These are phyloP conservation scores for Microtus ochrogaster DNA, from an alignment of 2,113 vertebrate genomes.

Conservation along the genomic window DNA sequence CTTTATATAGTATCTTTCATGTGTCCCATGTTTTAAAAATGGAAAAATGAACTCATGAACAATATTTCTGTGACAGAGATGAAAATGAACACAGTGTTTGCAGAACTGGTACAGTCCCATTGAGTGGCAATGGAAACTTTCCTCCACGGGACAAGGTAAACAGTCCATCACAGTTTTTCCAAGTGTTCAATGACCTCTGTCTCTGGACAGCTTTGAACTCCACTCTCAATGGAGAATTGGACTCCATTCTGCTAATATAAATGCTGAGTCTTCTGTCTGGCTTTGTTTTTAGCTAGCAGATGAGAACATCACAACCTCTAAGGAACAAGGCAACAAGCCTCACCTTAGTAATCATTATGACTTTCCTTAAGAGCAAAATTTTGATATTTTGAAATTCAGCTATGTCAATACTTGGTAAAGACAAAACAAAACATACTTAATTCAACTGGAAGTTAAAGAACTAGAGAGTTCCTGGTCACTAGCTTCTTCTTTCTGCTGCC, in stretches of 20 bases:
- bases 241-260: neutral
- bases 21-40: conserved; percentile 71
- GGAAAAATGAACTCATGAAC: conserved; percentile 66
- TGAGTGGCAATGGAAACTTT: conserved; percentile 6
- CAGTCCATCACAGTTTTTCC: neutral
- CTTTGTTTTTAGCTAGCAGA: neutral
- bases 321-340: neutral
- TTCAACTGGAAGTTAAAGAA: neutral
- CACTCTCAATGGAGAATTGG: no score
- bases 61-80: conserved; percentile 48
- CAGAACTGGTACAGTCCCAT: neutral
- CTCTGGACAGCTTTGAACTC: neutral
- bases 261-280: neutral
- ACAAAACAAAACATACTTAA: conserved; percentile 1
- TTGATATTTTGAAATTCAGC: neutral
- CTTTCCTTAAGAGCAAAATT: neutral
- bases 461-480: neutral
- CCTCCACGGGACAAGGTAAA: neutral
- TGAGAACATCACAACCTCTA: neutral
- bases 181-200: neutral
- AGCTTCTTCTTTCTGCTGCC: neutral
- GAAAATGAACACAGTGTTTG: conserved; percentile 32
- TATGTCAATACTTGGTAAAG: neutral
- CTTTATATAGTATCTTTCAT: conserved; percentile 76
- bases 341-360: neutral